These are phyloP conservation scores for Brachypodius melanocephalos DNA, from an alignment of 2,113 vertebrate genomes.

Conservation along the genomic window DNA sequence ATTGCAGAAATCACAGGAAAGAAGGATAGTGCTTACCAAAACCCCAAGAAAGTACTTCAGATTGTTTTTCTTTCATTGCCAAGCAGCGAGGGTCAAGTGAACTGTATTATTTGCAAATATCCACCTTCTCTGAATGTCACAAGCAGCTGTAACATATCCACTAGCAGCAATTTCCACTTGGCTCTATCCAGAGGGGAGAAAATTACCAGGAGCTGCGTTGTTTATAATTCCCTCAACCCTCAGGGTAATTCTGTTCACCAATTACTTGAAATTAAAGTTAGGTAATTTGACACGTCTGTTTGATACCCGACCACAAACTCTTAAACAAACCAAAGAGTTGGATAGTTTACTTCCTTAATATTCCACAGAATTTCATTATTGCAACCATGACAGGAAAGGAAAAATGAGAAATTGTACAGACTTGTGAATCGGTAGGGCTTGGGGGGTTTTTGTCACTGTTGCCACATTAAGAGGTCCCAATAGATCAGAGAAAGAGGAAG, in stretches of 20 bases:
- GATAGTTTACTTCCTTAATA: slow-evolving; percentile 50
- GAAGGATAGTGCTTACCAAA: slow-evolving; percentile 33
- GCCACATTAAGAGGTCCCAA: neutral
- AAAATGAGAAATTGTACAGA: slow-evolving; percentile 48
- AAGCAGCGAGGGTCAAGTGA: neutral
- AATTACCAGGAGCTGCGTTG: slow-evolving; percentile 32
- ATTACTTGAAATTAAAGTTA: slow-evolving; percentile 77
- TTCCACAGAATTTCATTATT: slow-evolving; percentile 49
- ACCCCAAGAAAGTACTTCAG: slow-evolving; percentile 34
- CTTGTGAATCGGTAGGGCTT: neutral
- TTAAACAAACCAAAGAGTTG: slow-evolving; percentile 57
- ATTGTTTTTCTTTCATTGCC: slow-evolving; percentile 16
- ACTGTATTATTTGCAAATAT: neutral
- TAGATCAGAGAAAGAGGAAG: neutral
- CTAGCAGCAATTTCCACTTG: slow-evolving; percentile 40
- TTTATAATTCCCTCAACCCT: slow-evolving; percentile 51
- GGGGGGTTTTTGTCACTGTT: slow-evolving; percentile 14
- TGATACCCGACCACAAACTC: slow-evolving; percentile 75
- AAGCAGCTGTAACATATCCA: slow-evolving; percentile 40
- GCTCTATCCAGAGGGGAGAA: slow-evolving; percentile 32
- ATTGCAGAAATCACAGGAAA: slow-evolving; percentile 33
- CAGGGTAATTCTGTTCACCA: slow-evolving; percentile 63
- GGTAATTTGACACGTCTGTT: slow-evolving; percentile 75
- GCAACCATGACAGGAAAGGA: slow-evolving; percentile 34
- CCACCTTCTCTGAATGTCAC: neutral